Base-by-base conservation (phyloP, 2,888 invertebrate species). In the Tetrapedia diversipes region DNA sequence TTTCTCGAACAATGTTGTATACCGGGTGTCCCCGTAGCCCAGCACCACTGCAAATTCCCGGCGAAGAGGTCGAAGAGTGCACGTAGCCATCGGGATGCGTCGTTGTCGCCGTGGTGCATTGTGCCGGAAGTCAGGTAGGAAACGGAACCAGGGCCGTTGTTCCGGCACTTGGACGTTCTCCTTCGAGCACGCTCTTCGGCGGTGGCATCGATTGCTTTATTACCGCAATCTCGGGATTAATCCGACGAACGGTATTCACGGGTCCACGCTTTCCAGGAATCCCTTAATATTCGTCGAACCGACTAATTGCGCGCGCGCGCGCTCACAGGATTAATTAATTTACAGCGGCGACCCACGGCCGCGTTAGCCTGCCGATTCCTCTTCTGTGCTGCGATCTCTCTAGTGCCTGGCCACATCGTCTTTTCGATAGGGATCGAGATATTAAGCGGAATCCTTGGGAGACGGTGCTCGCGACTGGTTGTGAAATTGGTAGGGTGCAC, bases 1-100 rank as follows among this genome's bases (percentile, higher is more conserved):
- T 87, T 88, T 86, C 77, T 54, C 54, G 80, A 86, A 87, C 85
- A 87, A 88, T 86, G 83, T 81, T 84, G 77, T 79, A 82, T 78
- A 81, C 77, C 80, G 81, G 82, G 77, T 81, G 78, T 84, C 85
- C 77, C n/a, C n/a, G n/a, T n/a, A n/a, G n/a, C n/a, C 79, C 78
- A 83, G 79, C 69, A 77, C 37, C 65, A 49, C 56, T 66, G 73
- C 64, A 27, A 64, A 67, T 59, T 37, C 57, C 49, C 65, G 27
- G 24, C 59, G 76, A 61, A 80, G 59, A 76, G 67, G 64, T 53
- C 77, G 45, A 49, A 72, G 69, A 60, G 70, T 37, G 66, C 43
- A 54, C 71, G 51, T 63, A n/a, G 45, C n/a, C 22, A 53, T n/a
- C 61, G 61, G 16, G 60, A 16, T 51, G 37, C 61, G 59, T 49